These are phyloP conservation scores for Pseudomugil tenellus DNA, from an alignment of 2,797 vertebrate species.

Conservation along the genomic window DNA sequence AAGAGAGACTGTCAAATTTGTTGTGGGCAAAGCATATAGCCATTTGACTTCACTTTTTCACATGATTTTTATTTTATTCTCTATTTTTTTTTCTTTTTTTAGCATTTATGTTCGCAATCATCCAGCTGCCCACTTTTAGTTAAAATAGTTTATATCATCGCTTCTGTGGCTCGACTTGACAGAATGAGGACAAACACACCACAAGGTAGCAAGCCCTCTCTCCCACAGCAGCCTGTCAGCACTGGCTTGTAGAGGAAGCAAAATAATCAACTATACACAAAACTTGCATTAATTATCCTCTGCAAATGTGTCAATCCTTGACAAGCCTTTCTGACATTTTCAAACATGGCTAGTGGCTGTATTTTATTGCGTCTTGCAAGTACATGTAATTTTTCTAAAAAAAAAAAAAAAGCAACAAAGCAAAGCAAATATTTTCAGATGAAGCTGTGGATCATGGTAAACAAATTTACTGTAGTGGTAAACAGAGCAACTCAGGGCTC, in stretches of 20 bases:
- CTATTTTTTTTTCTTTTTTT: neutral
- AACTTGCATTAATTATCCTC: conserved; percentile 78
- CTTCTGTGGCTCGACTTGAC: conserved; percentile 59
- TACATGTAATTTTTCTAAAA: conserved; percentile 47
- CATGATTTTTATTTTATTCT: too few relatives aligned
- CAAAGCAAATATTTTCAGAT: conserved; percentile 81
- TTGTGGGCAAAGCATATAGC: conserved; percentile 31
- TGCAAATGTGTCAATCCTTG: conserved; percentile 78
- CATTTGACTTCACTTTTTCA: conserved; percentile 23
- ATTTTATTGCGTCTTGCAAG: conserved; percentile 62
- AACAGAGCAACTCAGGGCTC: conserved; percentile 45
- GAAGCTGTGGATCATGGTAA: conserved; percentile 62
- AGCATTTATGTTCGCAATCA: neutral
- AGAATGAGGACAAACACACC: conserved; percentile 77
- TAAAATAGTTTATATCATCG: conserved; percentile 34
- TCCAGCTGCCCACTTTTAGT: conserved; percentile 49
- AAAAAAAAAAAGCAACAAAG: conserved; percentile 70
- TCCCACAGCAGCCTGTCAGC: conserved; percentile 70
- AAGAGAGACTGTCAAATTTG: conserved; percentile 58
- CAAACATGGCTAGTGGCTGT: conserved; percentile 76
- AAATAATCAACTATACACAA: conserved; percentile 76
- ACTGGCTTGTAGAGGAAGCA: conserved; percentile 65
- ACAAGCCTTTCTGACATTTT: conserved; percentile 70
- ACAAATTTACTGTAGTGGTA: conserved; percentile 66
- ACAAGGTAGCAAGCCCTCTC: conserved; percentile 50